A percentile compares a stretch with the other conserved stretches of the same genome.
These are phyloP conservation scores for Cataglyphis rosenhaueri DNA, from an alignment of 2,888 invertebrate genomes.

Conservation along the genomic window DNA sequence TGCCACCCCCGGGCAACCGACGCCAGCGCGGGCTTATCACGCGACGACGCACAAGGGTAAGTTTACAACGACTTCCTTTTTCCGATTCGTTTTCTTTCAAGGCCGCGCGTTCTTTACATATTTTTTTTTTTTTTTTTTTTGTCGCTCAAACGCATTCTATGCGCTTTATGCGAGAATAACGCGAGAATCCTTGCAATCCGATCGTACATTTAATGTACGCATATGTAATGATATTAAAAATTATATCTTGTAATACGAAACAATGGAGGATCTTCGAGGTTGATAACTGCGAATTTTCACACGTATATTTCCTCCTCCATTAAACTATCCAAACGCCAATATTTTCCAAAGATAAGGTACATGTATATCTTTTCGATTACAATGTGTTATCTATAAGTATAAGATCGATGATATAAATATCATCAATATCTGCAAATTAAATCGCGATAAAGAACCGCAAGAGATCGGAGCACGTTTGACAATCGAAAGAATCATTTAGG, in stretches of 20 bases:
- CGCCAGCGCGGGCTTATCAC: slow-evolving; percentile 82
- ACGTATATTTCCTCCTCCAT: neutral
- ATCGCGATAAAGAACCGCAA: neutral
- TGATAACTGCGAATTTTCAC: neutral
- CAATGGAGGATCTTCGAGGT: neutral
- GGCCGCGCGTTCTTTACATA: slow-evolving; percentile 10
- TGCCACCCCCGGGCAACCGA: slow-evolving; percentile 80
- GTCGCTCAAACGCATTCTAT: neutral
- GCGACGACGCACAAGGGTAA: slow-evolving; percentile 87
- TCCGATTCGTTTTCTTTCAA: slow-evolving; percentile 26
- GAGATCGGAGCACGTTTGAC: neutral
- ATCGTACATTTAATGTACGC: neutral
- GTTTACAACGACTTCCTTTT: slow-evolving; percentile 64
- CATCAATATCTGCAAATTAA: neutral
- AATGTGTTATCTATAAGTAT: neutral
- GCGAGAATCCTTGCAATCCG: no score
- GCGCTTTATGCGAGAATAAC: neutral
- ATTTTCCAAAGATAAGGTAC: neutral
- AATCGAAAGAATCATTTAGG: neutral
- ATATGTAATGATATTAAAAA: neutral
- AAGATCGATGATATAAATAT: neutral
- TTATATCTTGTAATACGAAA: neutral
- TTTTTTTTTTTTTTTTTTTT: neutral
- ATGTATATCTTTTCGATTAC: neutral
- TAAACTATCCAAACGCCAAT: neutral